phyloP scores from a whole-genome alignment of 1,140 invertebrate species.

The Trypoxylus dichotomus region DNA sequence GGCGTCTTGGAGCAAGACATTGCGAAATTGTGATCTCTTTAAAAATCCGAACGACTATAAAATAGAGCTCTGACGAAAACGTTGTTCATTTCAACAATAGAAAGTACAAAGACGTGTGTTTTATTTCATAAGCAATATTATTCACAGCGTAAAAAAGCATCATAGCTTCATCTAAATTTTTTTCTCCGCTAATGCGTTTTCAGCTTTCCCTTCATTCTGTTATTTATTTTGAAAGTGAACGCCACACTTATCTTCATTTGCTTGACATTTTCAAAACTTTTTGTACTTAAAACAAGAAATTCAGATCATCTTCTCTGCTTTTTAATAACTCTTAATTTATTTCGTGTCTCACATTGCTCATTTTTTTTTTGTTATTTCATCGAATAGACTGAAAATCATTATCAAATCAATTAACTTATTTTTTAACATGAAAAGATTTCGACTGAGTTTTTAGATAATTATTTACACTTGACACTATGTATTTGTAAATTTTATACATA shows the following conservation, averaged over 20 bases:
- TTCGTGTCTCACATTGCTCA: conserved; percentile 15
- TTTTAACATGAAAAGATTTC: conserved; percentile 1
- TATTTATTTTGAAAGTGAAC: too few species aligned
- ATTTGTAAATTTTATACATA: conserved; percentile 23
- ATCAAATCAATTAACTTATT: conserved; percentile 12
- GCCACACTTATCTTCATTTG: too few species aligned
- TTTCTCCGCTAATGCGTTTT: not conserved
- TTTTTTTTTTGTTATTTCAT: conserved; percentile 17
- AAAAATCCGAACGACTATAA: not conserved
- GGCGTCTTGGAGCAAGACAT: not conserved
- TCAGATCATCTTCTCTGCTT: not conserved
- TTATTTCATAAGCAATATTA: conserved; percentile 7
- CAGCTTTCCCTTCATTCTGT: not conserved
- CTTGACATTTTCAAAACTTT: not conserved
- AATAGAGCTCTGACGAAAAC: not conserved
- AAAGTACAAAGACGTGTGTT: conserved; percentile 3
- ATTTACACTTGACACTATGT: conserved; percentile 25
- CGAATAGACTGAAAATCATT: conserved; percentile 35
- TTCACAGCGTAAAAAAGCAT: not conserved
- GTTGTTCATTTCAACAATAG: conserved; percentile 12
- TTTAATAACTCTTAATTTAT: not conserved
- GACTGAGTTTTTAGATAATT: conserved; percentile 29
- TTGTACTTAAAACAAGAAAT: not conserved
- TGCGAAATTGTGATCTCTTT: not conserved
- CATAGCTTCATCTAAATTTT: not conserved